These are phyloP conservation scores for Microplitis manilae DNA, from an alignment of 2,888 invertebrate species.

Conservation along the genomic window DNA sequence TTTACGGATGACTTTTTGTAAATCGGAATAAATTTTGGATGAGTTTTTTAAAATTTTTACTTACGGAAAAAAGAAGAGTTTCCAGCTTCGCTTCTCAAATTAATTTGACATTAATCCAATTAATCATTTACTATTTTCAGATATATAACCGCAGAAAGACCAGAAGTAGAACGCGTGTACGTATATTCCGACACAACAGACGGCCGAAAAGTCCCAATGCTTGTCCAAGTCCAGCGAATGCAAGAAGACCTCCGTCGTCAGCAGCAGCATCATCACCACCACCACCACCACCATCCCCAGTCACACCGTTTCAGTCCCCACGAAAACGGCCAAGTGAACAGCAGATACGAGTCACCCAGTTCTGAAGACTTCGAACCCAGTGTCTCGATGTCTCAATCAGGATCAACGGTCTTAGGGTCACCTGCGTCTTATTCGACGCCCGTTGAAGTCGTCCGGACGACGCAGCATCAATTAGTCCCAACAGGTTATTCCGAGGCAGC, in stretches of 20 bases:
- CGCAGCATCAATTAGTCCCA: constrained; percentile 64
- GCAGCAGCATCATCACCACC: constrained; percentile 42
- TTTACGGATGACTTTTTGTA: too few species aligned
- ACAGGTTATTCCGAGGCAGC: constrained; percentile 59
- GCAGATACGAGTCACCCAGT: constrained; percentile 49
- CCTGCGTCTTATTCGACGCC: constrained; percentile 61
- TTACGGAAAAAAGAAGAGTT: too few species aligned
- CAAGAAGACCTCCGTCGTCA: constrained; percentile 48
- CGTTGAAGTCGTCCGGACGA: constrained; percentile 45
- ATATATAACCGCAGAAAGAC: constrained; percentile 61
- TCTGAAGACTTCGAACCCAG: constrained; percentile 62
- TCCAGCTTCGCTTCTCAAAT: too few species aligned
- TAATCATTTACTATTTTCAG: neutral
- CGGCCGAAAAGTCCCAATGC: constrained; percentile 55
- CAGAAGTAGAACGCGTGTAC: constrained; percentile 60
- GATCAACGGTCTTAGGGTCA: constrained; percentile 71
- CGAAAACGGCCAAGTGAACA: constrained; percentile 51
- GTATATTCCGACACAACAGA: constrained; percentile 58
- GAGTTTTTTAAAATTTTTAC: too few species aligned
- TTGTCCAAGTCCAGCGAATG: constrained; percentile 54
- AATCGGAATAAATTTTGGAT: too few species aligned
- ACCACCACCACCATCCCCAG: constrained; percentile 51
- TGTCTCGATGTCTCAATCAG: constrained; percentile 68
- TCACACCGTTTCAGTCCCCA: constrained; percentile 63
- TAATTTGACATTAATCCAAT: neutral